Base-by-base conservation (phyloP, 2,888 invertebrate species). In the Rugalucina vietnamica region DNA sequence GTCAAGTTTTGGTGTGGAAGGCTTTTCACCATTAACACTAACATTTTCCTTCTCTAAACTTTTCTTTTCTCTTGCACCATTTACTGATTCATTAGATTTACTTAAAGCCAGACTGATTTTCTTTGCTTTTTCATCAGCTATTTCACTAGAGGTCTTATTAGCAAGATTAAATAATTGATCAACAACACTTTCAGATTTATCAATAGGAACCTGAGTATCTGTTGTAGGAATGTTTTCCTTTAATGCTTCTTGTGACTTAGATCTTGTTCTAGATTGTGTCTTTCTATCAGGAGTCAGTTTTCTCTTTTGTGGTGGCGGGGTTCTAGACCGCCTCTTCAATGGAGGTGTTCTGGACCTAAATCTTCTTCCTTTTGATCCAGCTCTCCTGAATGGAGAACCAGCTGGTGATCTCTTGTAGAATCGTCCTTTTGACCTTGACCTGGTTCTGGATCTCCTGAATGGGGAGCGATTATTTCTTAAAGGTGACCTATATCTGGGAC, bases 401-500 rank as follows among this genome's bases (percentile, higher is more conserved):
- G 10, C 34, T 24, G 34, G 21, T 34, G 60, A 27, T 73, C 73
- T 73, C 12, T 32, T 39, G 24, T 81, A 69, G 32, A 65, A 81
- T 65, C 79, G 79, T 24, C 79, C 83, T 34, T 73, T 79, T 18
- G 84, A 82, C 14, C 79, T 69, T 72, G 54, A 54, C n/a, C 54
- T 54, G 5, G 10, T 14, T 54, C 12, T 8, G 4, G 87, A 87
- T 32, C 82, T 34, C 54, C 82, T 84, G 8, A n/a, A n/a, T 37
- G 34, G 70, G 75, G 74, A 39, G 65, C 43, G 54, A 79, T 60
- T 84, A 8, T 86, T 81, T 21, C 77, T 76, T 65, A 85, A 84
- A 50, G 88, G 69, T 37, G 89, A 88, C n/a, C 84, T 81, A 39
- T 81, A 85, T 32, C 88, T 79, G n/a, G 84, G 72, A 72, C 72